Conservation (phyloP, 2,797 vertebrate species). For the Gambelia wislizenii region DNA sequence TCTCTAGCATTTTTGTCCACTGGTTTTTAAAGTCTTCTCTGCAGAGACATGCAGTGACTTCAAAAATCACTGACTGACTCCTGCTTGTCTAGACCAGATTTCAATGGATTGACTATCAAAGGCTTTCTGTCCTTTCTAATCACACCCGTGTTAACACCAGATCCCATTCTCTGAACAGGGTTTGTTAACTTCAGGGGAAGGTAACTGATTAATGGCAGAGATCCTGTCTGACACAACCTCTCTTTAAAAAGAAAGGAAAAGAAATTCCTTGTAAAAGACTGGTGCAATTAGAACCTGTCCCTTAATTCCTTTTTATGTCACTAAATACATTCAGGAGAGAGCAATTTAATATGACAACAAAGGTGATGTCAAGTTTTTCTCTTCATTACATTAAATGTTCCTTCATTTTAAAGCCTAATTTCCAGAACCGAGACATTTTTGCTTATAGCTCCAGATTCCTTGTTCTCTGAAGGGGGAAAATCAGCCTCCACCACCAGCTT, state of each 20-base stretch:
- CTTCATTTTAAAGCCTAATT: conserved; percentile 39
- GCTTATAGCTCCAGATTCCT: conserved; percentile 26
- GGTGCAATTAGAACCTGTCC: conserved; percentile 38
- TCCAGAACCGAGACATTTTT: conserved; percentile 26
- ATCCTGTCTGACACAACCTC: conserved; percentile 12
- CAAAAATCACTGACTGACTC: not conserved
- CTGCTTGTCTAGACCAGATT: not conserved
- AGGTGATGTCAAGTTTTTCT: not conserved
- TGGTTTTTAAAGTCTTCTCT: conserved; percentile 23
- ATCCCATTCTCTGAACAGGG: conserved; percentile 20
- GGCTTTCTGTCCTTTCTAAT: conserved; percentile 29
- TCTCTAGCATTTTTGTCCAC: conserved; percentile 1
- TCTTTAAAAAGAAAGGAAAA: conserved; percentile 11
- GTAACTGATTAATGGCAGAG: conserved; percentile 26
- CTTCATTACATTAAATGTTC: conserved; percentile 13
- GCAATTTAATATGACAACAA: conserved; percentile 35
- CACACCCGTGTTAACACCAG: not conserved
- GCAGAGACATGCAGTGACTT: conserved; percentile 17
- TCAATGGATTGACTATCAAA: conserved; percentile 19
- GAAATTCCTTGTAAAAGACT: conserved; percentile 10
- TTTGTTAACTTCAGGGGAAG: conserved; percentile 31
- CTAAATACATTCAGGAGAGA: not conserved
- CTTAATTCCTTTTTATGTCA: conserved; percentile 42
- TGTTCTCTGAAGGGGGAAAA: conserved; percentile 1
- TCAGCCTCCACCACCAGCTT: conserved; percentile 16